Conservation (phyloP, 1,140 invertebrate species). For the Lysiphlebus fabarum region DNA sequence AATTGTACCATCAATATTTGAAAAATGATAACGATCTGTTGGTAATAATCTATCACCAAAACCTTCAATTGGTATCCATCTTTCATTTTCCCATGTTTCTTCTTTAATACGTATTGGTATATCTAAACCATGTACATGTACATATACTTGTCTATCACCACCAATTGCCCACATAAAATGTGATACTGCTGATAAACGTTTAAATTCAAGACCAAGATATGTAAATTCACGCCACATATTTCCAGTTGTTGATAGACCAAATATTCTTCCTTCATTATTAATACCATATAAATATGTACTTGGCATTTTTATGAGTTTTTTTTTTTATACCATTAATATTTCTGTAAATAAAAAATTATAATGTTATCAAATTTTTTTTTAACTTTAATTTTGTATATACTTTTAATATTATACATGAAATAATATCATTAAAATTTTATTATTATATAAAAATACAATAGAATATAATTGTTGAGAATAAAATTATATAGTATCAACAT, state of each 20-base stretch:
- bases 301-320: constrained; percentile 56
- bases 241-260: constrained; percentile 73
- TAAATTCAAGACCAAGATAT: constrained; percentile 81
- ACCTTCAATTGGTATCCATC: constrained; percentile 87
- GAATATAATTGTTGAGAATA: no score
- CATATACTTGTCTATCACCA: constrained; percentile 86
- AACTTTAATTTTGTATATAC: no score
- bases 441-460: no score
- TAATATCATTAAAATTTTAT: no score
- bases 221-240: constrained; percentile 81
- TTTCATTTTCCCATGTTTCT: constrained; percentile 89
- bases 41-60: constrained; percentile 78
- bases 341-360: no score
- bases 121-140: constrained; percentile 83
- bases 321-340: no score
- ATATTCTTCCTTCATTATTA: constrained; percentile 83
- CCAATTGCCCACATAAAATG: constrained; percentile 89
- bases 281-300: constrained; percentile 79
- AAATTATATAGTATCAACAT: no score
- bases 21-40: constrained; percentile 82
- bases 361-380: no score
- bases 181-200: constrained; percentile 77
- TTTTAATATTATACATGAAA: no score
- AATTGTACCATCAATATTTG: constrained; percentile 75
- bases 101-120: constrained; percentile 86